phyloP scores from a whole-genome alignment of 2,888 invertebrate genomes.

The Pseudococcus viburni region DNA sequence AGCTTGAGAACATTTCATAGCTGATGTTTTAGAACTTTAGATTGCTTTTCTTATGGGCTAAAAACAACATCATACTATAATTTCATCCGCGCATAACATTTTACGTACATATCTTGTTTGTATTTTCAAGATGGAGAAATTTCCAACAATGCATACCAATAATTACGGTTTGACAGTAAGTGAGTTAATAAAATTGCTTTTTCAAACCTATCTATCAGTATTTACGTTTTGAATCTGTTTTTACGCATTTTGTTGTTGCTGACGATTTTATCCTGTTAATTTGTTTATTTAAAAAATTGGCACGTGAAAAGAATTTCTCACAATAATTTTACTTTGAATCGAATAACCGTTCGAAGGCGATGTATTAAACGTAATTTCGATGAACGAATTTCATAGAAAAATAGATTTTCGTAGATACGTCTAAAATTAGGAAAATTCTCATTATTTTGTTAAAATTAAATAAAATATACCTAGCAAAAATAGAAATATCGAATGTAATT shows the following conservation, averaged over 20 bases:
- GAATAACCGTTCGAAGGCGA: neutral
- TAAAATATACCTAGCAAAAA: too few relatives aligned
- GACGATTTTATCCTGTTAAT: neutral
- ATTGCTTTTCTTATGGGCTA: neutral
- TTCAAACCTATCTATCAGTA: neutral
- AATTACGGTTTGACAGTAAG: neutral
- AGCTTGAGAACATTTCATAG: neutral
- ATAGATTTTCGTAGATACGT: too few relatives aligned
- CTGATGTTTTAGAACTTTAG: neutral
- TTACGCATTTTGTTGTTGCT: neutral
- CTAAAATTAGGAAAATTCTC: too few relatives aligned
- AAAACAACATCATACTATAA: neutral
- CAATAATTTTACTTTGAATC: neutral
- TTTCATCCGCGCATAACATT: neutral
- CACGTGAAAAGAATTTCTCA: neutral
- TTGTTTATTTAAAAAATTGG: conserved; percentile 5
- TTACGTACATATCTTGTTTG: neutral
- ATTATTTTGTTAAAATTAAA: too few relatives aligned
- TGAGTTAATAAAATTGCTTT: conserved; percentile 6
- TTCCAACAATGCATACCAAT: neutral
- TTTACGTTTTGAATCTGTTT: conserved; percentile 8
- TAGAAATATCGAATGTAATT: too few relatives aligned
- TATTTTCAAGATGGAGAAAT: neutral
- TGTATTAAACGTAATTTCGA: too few relatives aligned
- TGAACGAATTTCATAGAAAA: too few relatives aligned